phyloP scores from a whole-genome alignment of 2,113 vertebrate genomes.

The Tonatia bakeri region DNA sequence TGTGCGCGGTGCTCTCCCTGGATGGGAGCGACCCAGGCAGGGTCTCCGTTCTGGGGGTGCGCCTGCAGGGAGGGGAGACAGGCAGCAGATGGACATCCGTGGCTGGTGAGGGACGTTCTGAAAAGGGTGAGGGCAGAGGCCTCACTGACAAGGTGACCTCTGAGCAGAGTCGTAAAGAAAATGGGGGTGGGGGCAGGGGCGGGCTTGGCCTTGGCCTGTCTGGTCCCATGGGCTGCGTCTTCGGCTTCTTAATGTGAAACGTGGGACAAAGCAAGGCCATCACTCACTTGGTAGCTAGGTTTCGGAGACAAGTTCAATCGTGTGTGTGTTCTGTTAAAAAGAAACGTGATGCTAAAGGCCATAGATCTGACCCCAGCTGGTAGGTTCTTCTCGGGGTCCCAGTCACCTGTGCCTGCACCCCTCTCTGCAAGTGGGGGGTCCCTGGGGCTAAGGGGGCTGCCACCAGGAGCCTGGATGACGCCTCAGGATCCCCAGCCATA shows the following conservation, averaged over 20 bases:
- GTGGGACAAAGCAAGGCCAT: neutral
- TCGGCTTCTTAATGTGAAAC: neutral
- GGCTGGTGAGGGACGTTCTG: neutral
- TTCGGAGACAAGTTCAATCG: neutral
- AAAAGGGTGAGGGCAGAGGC: neutral
- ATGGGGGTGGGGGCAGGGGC: rapidly evolving
- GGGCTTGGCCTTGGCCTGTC: neutral
- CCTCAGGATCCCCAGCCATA: neutral
- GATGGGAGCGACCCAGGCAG: neutral
- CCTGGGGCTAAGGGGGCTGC: rapidly evolving
- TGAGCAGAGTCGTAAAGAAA: neutral
- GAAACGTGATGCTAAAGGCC: neutral
- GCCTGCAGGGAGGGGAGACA: neutral
- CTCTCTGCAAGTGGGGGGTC: neutral
- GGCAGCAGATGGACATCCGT: neutral
- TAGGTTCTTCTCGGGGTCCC: too few relatives aligned
- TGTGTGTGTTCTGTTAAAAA: neutral
- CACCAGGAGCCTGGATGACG: neutral
- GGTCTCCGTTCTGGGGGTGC: too few relatives aligned
- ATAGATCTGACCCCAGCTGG: neutral
- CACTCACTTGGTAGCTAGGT: neutral
- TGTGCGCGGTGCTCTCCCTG: too few relatives aligned
- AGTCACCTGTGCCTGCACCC: too few relatives aligned
- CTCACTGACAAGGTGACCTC: neutral
- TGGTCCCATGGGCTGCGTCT: neutral